Evolutionary conservation across 2,113 vertebrate genomes (phyloP).

Genomic region (Bothrops jararaca): DNA sequence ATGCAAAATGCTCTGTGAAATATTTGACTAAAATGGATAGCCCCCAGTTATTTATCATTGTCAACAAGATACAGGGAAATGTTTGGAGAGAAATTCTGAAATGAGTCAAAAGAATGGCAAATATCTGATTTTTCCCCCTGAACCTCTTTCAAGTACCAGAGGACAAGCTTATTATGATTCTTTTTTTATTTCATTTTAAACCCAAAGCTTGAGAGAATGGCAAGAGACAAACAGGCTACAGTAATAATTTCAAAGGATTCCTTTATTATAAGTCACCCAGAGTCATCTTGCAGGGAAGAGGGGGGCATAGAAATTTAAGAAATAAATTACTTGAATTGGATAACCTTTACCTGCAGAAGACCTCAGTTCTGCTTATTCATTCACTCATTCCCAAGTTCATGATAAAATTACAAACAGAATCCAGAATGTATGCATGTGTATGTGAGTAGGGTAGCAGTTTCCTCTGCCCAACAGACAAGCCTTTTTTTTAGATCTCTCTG

Average conservation of each 20-base stretch:
- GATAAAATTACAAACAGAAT: not conserved
- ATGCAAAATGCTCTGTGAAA: not conserved
- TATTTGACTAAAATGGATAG: rapidly evolving
- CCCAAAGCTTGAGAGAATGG: slow-evolving; percentile 6
- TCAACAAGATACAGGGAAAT: not conserved
- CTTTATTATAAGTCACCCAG: not conserved
- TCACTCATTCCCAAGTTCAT: not conserved
- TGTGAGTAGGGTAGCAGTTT: not conserved
- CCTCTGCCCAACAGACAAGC: not conserved
- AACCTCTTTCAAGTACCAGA: not conserved
- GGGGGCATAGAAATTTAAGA: not conserved
- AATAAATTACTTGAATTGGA: not conserved
- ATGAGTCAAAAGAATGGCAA: not conserved
- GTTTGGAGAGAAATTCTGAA: not conserved
- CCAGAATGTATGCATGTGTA: not conserved
- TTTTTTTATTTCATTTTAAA: not conserved
- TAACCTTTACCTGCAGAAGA: not conserved
- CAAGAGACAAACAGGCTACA: slow-evolving; percentile 12
- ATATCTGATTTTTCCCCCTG: slow-evolving; percentile 9
- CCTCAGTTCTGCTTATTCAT: not conserved
- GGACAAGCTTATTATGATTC: slow-evolving; percentile 13
- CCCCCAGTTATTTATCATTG: slow-evolving; percentile 5
- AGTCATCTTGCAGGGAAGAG: not conserved
- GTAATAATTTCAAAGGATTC: not conserved
- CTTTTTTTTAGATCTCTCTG: not conserved